A percentile compares a stretch with the other conserved stretches of the same genome.
Evolutionary conservation across 2,113 vertebrate genomes (phyloP).

Genomic region (Pseudopodoces humilis): DNA sequence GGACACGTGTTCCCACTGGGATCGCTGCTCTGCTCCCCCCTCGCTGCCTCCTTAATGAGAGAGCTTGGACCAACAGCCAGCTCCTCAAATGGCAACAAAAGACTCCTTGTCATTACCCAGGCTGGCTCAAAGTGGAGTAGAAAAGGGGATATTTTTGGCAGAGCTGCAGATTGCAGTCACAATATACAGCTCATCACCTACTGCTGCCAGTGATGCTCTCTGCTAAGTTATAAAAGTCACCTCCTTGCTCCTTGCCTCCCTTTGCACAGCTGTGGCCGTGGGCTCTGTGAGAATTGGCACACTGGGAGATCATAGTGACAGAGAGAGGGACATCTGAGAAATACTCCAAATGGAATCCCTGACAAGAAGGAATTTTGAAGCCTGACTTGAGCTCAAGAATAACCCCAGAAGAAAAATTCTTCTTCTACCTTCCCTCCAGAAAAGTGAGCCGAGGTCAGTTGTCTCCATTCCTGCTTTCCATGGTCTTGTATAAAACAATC

Average conservation of each 20-base stretch:
- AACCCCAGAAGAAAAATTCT: neutral
- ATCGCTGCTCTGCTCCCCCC: neutral
- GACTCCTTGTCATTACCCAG: neutral
- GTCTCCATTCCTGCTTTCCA: neutral
- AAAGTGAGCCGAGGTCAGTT: neutral
- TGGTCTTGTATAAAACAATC: neutral
- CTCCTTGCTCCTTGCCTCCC: neutral
- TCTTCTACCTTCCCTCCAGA: neutral
- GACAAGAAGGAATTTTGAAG: neutral
- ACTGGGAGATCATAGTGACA: neutral
- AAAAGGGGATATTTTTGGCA: neutral
- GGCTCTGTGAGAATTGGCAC: neutral
- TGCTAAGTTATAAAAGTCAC: neutral
- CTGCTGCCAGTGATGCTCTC: neutral
- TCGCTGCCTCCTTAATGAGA: neutral
- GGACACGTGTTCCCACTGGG: neutral
- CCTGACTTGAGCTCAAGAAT: neutral
- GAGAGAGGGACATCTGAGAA: neutral
- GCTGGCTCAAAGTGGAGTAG: neutral
- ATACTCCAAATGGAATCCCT: neutral
- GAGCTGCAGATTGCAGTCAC: neutral
- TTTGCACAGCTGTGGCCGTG: neutral
- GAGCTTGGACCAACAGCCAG: neutral
- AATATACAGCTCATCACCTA: neutral
- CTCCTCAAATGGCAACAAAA: conserved; percentile 23